phyloP scores from a whole-genome alignment of 2,113 vertebrate genomes.

The Perognathus longimembris region DNA sequence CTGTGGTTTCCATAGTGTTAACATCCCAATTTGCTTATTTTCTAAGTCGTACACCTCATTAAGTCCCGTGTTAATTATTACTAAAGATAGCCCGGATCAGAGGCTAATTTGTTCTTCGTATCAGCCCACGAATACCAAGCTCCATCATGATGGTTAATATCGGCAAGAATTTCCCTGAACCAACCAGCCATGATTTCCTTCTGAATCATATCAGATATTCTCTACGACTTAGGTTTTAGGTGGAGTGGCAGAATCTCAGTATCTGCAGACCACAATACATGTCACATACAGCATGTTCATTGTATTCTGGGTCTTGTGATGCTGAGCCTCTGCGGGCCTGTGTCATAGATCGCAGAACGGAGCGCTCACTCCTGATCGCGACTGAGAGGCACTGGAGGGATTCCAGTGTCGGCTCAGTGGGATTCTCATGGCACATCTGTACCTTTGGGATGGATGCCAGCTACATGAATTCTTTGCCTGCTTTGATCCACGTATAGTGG shows the following conservation, averaged over 20 bases:
- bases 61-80: slow-evolving; percentile 61
- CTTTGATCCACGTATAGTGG: too few relatives aligned
- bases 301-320: too few relatives aligned
- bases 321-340: too few relatives aligned
- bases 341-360: too few relatives aligned
- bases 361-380: too few relatives aligned
- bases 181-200: slow-evolving; percentile 6
- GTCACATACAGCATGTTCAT: too few relatives aligned
- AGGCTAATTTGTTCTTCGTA: slow-evolving; percentile 40
- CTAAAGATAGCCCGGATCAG: slow-evolving; percentile 46
- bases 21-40: slow-evolving; percentile 44
- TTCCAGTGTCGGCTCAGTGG: too few relatives aligned
- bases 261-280: neutral
- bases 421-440: too few relatives aligned
- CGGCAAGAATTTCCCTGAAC: slow-evolving; percentile 14
- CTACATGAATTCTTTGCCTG: too few relatives aligned
- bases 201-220: too few relatives aligned
- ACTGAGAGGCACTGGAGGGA: too few relatives aligned
- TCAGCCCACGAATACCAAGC: neutral
- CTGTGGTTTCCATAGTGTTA: slow-evolving; percentile 5
- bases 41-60: slow-evolving; percentile 52
- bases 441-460: too few relatives aligned
- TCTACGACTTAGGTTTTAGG: neutral
- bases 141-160: slow-evolving; percentile 33
- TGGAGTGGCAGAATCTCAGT: neutral